Base-by-base conservation (phyloP, 92 coral and sea anemone genomes). In the Virgularia gustaviana region DNA sequence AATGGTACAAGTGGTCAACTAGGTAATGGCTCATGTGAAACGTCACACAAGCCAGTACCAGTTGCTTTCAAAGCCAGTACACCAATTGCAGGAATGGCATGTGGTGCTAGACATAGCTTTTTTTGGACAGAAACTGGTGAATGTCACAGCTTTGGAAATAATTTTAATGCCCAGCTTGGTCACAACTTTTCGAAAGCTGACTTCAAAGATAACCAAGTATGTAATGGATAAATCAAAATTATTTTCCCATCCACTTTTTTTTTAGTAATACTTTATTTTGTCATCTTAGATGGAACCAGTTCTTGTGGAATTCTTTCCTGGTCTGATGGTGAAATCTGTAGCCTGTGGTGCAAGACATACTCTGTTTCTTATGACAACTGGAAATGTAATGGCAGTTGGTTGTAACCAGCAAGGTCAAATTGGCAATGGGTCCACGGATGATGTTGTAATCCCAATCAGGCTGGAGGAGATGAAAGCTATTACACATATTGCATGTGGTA, bases 301-400 rank as follows among this genome's bases (percentile, higher is more conserved):
- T 2, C 84, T 81, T 66, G 90, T 94, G 45, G 99, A 94, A 47
- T 85, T 89, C 25, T 82, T 94, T 38, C 82, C 90, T 44, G 84
- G 78, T 68, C 89, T 88, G 36, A 62, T 80, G 75, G 88, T 94
- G 0, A 64, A 37, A 13, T 90, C 89, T 70, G 94, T 94, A 6
- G 89, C 99, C 20, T 94, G 99, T 89, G 99, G 99, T 25, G 87
- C 99, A 22, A 85, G 99, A 44, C 99, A 94, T 77, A 81, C 99
- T 20, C 29, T 89, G 36, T 94, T 94, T 78, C 80, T 94, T 29
- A 85, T 94, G 38, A 47, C 73, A 38, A 83, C 81, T 75, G 95
- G 99, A 10, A 75, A 63, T 45, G 83, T 94, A n/a, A 91, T 95
- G 39, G 86, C 96, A 66, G 99, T 94, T 37, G 99, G 99, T 2